Evolutionary conservation across 2,797 vertebrate genomes (phyloP).

Genomic region (Pipistrellus kuhlii): DNA sequence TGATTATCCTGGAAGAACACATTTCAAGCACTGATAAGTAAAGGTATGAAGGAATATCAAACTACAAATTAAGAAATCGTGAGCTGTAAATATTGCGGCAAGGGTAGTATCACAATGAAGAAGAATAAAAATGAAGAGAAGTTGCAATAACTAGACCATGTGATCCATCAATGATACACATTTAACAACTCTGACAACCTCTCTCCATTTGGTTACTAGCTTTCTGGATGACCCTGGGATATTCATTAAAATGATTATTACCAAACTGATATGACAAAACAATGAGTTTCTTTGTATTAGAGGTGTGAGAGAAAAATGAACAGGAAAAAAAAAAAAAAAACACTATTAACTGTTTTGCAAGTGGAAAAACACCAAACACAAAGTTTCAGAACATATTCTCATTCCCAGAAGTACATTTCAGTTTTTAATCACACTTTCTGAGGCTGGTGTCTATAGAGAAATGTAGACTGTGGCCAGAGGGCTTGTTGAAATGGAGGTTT

Average conservation of each 20-base stretch:
- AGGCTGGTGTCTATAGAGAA: conserved; percentile 54
- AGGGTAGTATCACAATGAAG: neutral
- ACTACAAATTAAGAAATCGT: neutral
- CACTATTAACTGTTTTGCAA: conserved; percentile 15
- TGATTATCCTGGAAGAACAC: neutral
- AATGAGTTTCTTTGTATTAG: conserved; percentile 7
- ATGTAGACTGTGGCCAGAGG: conserved; percentile 49
- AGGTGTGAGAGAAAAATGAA: conserved; percentile 3
- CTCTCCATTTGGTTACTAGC: neutral
- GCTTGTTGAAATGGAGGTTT: conserved; percentile 51
- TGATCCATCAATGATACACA: neutral
- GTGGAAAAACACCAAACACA: conserved; percentile 49
- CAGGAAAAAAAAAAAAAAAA: neutral
- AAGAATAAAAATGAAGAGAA: neutral
- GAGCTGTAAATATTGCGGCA: neutral
- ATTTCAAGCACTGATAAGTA: neutral
- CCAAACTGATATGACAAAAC: conserved; percentile 1
- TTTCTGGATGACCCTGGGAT: neutral
- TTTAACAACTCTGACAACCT: neutral
- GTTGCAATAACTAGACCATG: neutral
- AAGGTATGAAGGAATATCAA: neutral
- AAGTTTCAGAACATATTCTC: conserved; percentile 42
- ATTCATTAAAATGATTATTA: neutral
- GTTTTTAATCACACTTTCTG: conserved; percentile 66
- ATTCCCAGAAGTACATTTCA: conserved; percentile 63